Evolutionary conservation across 2,113 vertebrate species (phyloP), one percentile per base, ranked within the genome.

Genomic region (Chaetodon trifascialis): DNA sequence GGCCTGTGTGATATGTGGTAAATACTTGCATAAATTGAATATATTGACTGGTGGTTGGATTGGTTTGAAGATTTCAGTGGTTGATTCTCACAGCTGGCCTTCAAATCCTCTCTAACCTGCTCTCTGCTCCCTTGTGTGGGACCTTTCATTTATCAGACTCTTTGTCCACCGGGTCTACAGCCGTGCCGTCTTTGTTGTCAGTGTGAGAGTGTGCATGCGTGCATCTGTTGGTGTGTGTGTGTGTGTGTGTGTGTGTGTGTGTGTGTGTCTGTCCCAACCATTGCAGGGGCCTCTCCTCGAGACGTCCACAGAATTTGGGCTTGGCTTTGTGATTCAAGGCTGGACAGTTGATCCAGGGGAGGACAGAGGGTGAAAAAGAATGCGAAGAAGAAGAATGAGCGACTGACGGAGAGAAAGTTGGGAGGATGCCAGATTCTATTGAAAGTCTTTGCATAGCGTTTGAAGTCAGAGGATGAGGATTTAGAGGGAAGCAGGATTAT

Each of bases 391-490:
- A 92, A 91, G 89, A 93, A 92, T 89, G 88, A 92, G 75, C 67
- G 71, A 88, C 71, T 81, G 91, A 92, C 65, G 82, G 91, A 85
- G 91, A 92, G 90, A 92, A 85, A 84, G 87, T 92, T 94, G 93
- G 91, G 92, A 88, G 82, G 87, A 85, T 81, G 93, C 93, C 94
- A 94, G 93, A 47, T 79, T 88, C 93, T 88, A 85, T 91, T 93
- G 83, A 93, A 88, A 91, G 89, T 91, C 86, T 90, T 88, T 84
- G 79, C 88, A 75, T 76, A 84, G 86, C 38, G 88, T 94, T 94
- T 94, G 91, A 94, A 95, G 93, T 93, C 86, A 80, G 90, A 90
- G 86, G 91, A 91, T 90, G 84, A 91, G 92, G 93, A 91, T 93
- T 94, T 93, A 86, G 88, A 79, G 88, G 85, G 88, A 91, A 84